A percentile compares a stretch with the other conserved stretches of the same genome.
Evolutionary conservation across 1,140 invertebrate species (phyloP).

Genomic region (Rhopalosiphum maidis): DNA sequence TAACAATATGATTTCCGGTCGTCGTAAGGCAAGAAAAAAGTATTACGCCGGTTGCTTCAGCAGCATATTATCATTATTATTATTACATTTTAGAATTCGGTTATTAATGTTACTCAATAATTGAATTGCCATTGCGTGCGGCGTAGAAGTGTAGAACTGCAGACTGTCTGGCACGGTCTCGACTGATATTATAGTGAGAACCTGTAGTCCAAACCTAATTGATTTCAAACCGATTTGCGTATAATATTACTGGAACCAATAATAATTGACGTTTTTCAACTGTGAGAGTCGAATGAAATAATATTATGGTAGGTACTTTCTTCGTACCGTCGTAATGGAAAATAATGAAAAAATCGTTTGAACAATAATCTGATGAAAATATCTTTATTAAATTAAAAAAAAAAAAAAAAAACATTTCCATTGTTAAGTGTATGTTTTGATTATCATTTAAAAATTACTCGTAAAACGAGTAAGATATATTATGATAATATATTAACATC

Average conservation of each 20-base stretch:
- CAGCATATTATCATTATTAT: too few species aligned
- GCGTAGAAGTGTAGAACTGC: background rate
- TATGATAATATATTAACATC: background rate
- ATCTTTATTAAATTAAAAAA: background rate
- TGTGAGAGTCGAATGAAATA: background rate
- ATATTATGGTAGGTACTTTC: background rate
- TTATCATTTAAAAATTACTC: background rate
- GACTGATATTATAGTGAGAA: background rate
- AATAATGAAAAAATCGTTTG: background rate
- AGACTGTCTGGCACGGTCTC: background rate
- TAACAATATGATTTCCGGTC: conserved; percentile 33
- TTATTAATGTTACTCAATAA: background rate
- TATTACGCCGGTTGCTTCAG: background rate
- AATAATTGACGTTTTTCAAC: background rate
- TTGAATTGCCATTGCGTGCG: background rate
- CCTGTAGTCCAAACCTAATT: background rate
- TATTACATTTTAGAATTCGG: background rate
- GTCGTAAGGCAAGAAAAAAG: background rate
- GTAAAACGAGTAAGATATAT: background rate
- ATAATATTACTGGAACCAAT: background rate
- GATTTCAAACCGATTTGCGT: background rate
- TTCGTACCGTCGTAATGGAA: background rate
- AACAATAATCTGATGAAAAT: background rate
- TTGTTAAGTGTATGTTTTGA: background rate
- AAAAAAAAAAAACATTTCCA: background rate